Evolutionary conservation across 2,797 vertebrate genomes (phyloP).

Genomic region (Carcharodon carcharias): DNA sequence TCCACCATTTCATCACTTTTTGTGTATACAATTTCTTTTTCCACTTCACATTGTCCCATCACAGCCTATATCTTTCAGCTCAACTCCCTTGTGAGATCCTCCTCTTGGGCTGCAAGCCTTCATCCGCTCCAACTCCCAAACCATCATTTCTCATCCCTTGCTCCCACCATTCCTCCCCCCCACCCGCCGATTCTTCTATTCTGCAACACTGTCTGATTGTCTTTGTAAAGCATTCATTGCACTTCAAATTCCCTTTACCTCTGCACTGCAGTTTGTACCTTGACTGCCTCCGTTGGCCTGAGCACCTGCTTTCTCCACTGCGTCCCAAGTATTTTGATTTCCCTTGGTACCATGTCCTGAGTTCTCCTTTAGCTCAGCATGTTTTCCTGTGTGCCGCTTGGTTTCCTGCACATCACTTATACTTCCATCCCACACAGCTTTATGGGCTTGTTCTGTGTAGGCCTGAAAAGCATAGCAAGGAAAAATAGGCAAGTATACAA

Average conservation of each 20-base stretch:
- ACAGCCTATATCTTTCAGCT: neutral
- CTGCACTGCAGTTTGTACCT: neutral
- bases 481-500: neutral
- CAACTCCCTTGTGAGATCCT: neutral
- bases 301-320: neutral
- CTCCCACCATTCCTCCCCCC: no score
- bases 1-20: neutral
- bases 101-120: neutral
- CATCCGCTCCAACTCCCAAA: neutral
- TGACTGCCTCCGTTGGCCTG: neutral
- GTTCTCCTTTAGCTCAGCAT: neutral
- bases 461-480: neutral
- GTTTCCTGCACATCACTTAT: neutral
- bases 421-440: neutral
- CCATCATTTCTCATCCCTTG: no score
- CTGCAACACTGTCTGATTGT: neutral
- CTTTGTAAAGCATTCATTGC: neutral
- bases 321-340: neutral
- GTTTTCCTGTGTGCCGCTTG: neutral
- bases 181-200: neutral
- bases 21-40: neutral
- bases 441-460: neutral
- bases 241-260: neutral
- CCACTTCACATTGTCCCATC: neutral
- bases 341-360: neutral